A percentile compares a stretch with the other conserved stretches of the same genome.
phyloP scores from a whole-genome alignment of 2,888 invertebrate species.

The Cylindroiulus punctatus region DNA sequence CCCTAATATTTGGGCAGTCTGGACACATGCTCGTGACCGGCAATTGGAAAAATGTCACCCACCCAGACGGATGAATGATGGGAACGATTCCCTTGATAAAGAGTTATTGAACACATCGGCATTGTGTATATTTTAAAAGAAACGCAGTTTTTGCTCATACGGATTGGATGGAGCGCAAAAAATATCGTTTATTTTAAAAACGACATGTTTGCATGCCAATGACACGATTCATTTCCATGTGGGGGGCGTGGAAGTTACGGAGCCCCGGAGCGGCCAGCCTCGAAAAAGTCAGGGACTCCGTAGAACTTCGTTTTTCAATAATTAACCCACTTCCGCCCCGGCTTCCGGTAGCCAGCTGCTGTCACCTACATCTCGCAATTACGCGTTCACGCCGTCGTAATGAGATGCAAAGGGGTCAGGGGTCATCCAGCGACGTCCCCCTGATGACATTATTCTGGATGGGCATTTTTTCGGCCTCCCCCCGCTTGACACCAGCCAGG shows the following conservation, averaged over 20 bases:
- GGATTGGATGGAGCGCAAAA: too few relatives aligned
- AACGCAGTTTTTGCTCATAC: too few relatives aligned
- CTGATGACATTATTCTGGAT: neutral
- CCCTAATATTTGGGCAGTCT: too few relatives aligned
- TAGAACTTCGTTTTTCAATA: neutral
- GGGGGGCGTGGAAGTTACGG: neutral
- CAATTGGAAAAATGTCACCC: too few relatives aligned
- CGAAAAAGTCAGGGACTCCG: neutral
- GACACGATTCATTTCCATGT: too few relatives aligned
- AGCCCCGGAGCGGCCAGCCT: neutral
- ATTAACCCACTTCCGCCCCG: neutral
- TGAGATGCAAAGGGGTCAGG: slow-evolving; percentile 29
- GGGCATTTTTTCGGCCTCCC: neutral
- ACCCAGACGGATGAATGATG: too few relatives aligned
- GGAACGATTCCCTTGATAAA: too few relatives aligned
- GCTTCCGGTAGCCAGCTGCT: neutral
- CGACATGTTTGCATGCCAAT: too few relatives aligned
- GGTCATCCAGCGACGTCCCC: neutral
- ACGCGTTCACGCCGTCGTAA: slow-evolving; percentile 26
- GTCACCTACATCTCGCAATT: slow-evolving; percentile 1
- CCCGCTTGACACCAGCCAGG: neutral
- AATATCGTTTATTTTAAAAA: too few relatives aligned
- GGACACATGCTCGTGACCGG: too few relatives aligned
- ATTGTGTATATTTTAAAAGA: too few relatives aligned
- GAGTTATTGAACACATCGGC: too few relatives aligned